A percentile compares a stretch with the other conserved stretches of the same genome.
These are phyloP conservation scores for Cyclophora albipunctata DNA, from an alignment of 2,888 invertebrate species.

Conservation along the genomic window DNA sequence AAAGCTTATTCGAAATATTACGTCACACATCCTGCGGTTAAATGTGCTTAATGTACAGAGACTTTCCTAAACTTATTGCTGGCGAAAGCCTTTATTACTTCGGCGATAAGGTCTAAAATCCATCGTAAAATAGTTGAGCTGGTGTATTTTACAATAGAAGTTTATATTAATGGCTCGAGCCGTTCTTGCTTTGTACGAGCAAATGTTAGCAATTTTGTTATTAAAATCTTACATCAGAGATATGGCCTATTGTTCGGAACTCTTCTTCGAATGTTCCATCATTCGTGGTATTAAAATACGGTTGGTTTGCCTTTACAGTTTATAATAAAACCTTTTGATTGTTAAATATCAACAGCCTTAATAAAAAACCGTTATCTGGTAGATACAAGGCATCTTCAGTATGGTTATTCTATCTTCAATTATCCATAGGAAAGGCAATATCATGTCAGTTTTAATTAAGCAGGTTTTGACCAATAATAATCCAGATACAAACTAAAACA, in stretches of 20 bases:
- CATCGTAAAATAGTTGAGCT: slow-evolving; percentile 1
- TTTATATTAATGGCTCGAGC: slow-evolving; percentile 21
- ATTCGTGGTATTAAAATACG: too few relatives aligned
- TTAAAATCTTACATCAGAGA: slow-evolving; percentile 14
- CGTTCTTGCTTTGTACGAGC: slow-evolving; percentile 14
- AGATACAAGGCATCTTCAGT: too few relatives aligned
- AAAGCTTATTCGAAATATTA: slow-evolving; percentile 21
- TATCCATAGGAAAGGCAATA: too few relatives aligned
- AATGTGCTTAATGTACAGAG: slow-evolving; percentile 11
- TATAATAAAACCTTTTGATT: too few relatives aligned
- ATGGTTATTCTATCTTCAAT: too few relatives aligned
- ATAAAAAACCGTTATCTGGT: too few relatives aligned
- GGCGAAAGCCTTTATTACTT: slow-evolving; percentile 1
- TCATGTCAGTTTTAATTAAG: too few relatives aligned
- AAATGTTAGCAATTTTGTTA: slow-evolving; percentile 19
- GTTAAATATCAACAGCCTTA: too few relatives aligned
- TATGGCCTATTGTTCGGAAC: slow-evolving; percentile 7
- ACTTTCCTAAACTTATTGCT: slow-evolving; percentile 2
- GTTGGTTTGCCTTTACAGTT: too few relatives aligned
- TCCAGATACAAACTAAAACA: too few relatives aligned
- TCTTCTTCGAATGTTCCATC: slow-evolving; percentile 2
- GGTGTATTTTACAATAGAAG: slow-evolving; percentile 10
- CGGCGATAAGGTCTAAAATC: slow-evolving; percentile 5
- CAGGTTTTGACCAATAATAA: too few relatives aligned
- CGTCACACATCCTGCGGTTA: slow-evolving; percentile 22